Evolutionary conservation across 2,888 invertebrate genomes (phyloP).

Genomic region (Beris chalybata): DNA sequence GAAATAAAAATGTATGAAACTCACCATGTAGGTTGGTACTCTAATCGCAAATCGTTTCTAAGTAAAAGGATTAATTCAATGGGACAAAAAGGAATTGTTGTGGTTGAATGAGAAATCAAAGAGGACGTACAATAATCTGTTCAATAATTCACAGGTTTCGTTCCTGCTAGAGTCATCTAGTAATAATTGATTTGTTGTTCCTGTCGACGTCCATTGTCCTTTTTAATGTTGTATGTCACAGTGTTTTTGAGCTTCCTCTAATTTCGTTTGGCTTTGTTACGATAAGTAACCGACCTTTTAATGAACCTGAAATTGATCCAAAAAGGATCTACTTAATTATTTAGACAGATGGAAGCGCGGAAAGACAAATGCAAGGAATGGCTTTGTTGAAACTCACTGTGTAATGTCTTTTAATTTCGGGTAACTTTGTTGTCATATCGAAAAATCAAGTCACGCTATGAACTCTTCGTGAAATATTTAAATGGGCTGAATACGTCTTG

Average conservation of each 20-base stretch:
- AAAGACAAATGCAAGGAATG: too few species aligned
- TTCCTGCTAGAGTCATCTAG: background rate
- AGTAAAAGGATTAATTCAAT: slow-evolving; percentile 11
- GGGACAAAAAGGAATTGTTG: slow-evolving; percentile 9
- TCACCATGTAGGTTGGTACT: background rate
- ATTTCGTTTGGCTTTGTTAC: too few species aligned
- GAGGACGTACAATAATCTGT: slow-evolving; percentile 1
- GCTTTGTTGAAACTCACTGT: too few species aligned
- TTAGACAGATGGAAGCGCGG: too few species aligned
- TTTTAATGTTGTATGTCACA: background rate
- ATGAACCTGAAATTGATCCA: slow-evolving; percentile 15
- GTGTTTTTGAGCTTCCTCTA: too few species aligned
- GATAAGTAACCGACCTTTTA: background rate
- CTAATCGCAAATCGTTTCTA: slow-evolving; percentile 19
- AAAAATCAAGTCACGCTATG: too few species aligned
- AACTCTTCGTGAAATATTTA: too few species aligned
- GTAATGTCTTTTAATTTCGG: too few species aligned
- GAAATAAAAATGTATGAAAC: too few species aligned
- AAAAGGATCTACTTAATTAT: too few species aligned
- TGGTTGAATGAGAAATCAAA: slow-evolving; percentile 18
- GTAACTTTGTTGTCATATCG: too few species aligned
- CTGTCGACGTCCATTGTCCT: background rate
- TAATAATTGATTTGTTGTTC: slow-evolving; percentile 26
- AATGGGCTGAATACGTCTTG: too few species aligned
- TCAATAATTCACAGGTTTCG: background rate